Evolutionary conservation across 2,797 vertebrate genomes (phyloP).

Genomic region (Enteromius anoplus): DNA sequence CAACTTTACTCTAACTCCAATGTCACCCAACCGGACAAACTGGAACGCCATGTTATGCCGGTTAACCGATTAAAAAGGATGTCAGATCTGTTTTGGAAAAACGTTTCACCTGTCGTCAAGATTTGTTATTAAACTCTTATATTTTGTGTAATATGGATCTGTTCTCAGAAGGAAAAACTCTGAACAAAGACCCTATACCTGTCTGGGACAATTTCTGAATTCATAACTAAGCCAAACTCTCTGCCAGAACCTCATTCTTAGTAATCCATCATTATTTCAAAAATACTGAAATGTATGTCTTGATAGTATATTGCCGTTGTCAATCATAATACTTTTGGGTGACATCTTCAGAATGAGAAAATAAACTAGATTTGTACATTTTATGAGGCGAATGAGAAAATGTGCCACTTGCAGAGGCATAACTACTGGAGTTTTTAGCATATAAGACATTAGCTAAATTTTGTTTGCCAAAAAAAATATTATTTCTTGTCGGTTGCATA

Average conservation of each 20-base stretch:
- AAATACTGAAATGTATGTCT: background rate
- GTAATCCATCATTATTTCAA: constrained; percentile 9
- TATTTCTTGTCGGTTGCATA: background rate
- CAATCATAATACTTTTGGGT: background rate
- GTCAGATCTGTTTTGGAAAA: background rate
- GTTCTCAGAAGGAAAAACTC: background rate
- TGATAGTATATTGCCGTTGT: background rate
- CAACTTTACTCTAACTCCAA: background rate
- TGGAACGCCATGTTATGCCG: background rate
- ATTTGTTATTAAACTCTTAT: constrained; percentile 9
- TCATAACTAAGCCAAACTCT: background rate
- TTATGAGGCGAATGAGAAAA: background rate
- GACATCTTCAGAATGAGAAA: background rate
- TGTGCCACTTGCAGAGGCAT: background rate
- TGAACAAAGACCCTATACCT: background rate
- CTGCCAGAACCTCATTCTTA: background rate
- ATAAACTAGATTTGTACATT: background rate
- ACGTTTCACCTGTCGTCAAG: background rate
- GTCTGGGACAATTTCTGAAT: background rate
- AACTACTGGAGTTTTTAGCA: background rate
- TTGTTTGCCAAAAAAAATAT: background rate
- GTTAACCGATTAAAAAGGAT: background rate
- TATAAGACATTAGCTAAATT: background rate
- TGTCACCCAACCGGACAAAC: constrained; percentile 1
- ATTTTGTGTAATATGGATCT: background rate